A percentile compares a stretch with the other conserved stretches of the same genome.
Conservation (phyloP, 2,888 invertebrate genomes). For the Lissonota sp. region DNA sequence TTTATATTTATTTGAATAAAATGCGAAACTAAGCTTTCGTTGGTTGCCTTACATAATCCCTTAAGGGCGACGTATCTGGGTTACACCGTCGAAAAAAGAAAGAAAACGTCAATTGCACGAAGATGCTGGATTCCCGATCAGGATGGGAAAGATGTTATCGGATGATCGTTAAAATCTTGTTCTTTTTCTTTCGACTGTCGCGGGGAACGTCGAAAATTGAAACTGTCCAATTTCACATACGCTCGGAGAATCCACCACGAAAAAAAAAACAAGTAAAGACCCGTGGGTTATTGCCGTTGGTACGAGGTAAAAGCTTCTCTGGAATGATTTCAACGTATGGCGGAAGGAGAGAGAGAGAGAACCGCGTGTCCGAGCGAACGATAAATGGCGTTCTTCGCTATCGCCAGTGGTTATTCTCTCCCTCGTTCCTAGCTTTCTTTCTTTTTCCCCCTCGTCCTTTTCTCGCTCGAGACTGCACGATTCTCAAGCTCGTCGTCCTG, state of each 20-base stretch:
- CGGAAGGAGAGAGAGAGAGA: slow-evolving; percentile 11
- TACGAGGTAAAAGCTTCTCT: slow-evolving; percentile 12
- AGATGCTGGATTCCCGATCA: no score
- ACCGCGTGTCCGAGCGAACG: slow-evolving; percentile 37
- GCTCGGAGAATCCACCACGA: background rate
- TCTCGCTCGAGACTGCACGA: slow-evolving; percentile 61
- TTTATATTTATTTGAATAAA: no score
- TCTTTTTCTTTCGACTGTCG: background rate
- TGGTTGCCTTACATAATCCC: no score
- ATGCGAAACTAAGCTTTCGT: no score
- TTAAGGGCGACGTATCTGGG: no score
- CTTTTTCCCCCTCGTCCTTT: slow-evolving; percentile 46
- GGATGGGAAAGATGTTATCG: no score
- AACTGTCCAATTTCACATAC: slow-evolving; percentile 4
- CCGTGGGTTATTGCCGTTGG: background rate
- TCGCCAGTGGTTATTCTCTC: slow-evolving; percentile 48
- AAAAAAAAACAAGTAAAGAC: background rate
- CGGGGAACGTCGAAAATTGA: slow-evolving; percentile 5
- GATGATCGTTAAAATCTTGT: no score
- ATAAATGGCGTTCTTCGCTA: slow-evolving; percentile 47
- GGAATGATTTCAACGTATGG: slow-evolving; percentile 25
- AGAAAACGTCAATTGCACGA: no score
- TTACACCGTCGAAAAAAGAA: no score
- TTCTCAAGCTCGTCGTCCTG: slow-evolving; percentile 44
- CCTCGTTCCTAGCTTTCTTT: background rate